Conservation (phyloP, 92 coral and sea anemone genomes). For the Porites rus region DNA sequence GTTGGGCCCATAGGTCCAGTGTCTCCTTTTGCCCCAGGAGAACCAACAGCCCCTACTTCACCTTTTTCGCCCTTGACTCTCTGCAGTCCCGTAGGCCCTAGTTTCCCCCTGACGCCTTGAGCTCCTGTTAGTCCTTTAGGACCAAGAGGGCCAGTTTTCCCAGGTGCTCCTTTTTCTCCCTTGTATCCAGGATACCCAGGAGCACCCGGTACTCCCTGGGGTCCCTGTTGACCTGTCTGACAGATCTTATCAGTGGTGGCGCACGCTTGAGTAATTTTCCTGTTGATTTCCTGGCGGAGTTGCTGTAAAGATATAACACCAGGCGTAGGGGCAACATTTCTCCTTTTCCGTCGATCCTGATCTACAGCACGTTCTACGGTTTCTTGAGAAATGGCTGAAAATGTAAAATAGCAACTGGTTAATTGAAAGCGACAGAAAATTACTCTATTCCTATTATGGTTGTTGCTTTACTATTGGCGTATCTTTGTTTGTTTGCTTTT, state of each 20-base stretch:
- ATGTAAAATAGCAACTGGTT: neutral
- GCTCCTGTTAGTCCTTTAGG: constrained; percentile 53
- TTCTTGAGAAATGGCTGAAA: neutral
- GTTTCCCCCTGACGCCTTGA: constrained; percentile 49
- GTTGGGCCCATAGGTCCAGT: constrained; percentile 11
- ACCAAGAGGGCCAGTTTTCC: constrained; percentile 52
- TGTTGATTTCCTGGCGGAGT: constrained; percentile 7
- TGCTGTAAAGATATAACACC: neutral
- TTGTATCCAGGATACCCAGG: constrained; percentile 43
- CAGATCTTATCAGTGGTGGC: neutral
- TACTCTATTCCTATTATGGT: too few species aligned
- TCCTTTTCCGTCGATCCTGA: neutral
- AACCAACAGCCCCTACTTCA: constrained; percentile 48
- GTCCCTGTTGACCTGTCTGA: constrained; percentile 21
- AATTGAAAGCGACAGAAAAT: too few species aligned
- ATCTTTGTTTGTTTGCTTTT: too few species aligned
- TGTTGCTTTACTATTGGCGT: too few species aligned
- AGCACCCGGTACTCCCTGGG: constrained; percentile 11
- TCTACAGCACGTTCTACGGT: neutral
- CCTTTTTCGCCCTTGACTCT: constrained; percentile 62
- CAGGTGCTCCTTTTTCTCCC: constrained; percentile 49
- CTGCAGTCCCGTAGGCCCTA: constrained; percentile 53
- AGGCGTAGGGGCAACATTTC: neutral
- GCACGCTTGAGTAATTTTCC: constrained; percentile 16
- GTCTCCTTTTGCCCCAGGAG: constrained; percentile 33